A percentile compares a stretch with the other conserved stretches of the same genome.
phyloP scores from a whole-genome alignment of 2,888 invertebrate genomes.

The Dryobota labecula region DNA sequence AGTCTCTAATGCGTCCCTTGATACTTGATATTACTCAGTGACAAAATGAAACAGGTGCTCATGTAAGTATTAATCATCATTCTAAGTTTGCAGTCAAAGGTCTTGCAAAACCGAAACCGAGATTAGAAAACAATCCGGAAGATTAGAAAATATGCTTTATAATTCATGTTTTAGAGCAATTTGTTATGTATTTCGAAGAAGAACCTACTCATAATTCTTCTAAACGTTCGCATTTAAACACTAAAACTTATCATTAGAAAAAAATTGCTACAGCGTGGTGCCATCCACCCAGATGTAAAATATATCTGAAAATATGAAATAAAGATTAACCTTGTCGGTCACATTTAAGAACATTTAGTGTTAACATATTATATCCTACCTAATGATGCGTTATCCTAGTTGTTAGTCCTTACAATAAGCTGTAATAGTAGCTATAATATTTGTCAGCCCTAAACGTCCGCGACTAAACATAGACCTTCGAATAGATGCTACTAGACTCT shows the following conservation, averaged over 20 bases:
- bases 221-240: not conserved
- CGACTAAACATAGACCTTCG: not conserved
- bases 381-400: not conserved
- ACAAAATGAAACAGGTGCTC: conserved; percentile 14
- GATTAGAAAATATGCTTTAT: too few relatives aligned
- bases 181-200: too few relatives aligned
- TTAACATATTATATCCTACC: not conserved
- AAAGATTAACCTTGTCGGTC: not conserved
- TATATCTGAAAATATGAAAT: not conserved
- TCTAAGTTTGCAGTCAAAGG: not conserved
- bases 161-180: not conserved
- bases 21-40: conserved; percentile 45
- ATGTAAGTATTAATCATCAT: conserved; percentile 24
- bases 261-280: not conserved
- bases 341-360: not conserved
- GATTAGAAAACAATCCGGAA: too few relatives aligned
- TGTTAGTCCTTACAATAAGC: not conserved
- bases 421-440: not conserved
- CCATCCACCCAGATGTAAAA: not conserved
- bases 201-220: not conserved
- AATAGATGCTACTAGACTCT: not conserved
- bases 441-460: not conserved
- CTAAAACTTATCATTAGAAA: too few relatives aligned
- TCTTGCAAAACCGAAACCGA: not conserved
- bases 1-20: conserved; percentile 15